Percentiles rank a stretch among this genome's conserved stretches.
Conservation (phyloP, 2,888 invertebrate genomes). For the Steromphala cineraria region DNA sequence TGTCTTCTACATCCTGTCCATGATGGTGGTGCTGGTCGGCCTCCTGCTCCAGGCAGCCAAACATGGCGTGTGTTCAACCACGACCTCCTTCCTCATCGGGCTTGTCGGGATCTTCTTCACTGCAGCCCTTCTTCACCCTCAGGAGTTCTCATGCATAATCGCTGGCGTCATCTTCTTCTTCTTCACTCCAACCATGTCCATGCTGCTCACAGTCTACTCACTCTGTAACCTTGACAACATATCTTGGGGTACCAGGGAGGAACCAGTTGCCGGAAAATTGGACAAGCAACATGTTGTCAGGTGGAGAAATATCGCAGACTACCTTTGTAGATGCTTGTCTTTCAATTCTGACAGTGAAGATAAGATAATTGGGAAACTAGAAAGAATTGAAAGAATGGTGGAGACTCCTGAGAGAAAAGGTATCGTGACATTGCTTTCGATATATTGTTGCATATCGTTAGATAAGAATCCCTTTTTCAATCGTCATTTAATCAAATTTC, state of each 20-base stretch:
- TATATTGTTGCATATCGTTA: too few relatives aligned
- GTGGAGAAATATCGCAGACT: background rate
- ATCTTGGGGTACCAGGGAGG: slow-evolving; percentile 73
- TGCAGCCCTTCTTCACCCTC: slow-evolving; percentile 97
- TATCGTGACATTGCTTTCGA: too few relatives aligned
- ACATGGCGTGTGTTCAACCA: slow-evolving; percentile 84
- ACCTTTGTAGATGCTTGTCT: background rate
- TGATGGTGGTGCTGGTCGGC: slow-evolving; percentile 71
- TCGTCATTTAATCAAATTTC: too few relatives aligned
- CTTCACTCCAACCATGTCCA: slow-evolving; percentile 69
- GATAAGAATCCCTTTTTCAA: too few relatives aligned
- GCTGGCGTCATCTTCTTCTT: slow-evolving; percentile 76
- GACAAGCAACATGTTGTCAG: background rate
- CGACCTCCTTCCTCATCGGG: slow-evolving; percentile 97
- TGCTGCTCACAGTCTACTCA: slow-evolving; percentile 70
- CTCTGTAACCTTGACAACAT: slow-evolving; percentile 69
- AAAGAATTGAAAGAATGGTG: slow-evolving; percentile 48
- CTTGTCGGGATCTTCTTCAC: slow-evolving; percentile 92
- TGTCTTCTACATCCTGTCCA: slow-evolving; percentile 63
- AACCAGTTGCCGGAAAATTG: background rate
- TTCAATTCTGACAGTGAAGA: slow-evolving; percentile 34
- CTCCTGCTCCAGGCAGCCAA: slow-evolving; percentile 55
- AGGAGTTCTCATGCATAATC: slow-evolving; percentile 80
- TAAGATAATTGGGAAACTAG: slow-evolving; percentile 42
- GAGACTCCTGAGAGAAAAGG: background rate